phyloP scores from a whole-genome alignment of 2,888 invertebrate species.

The Tiphia femorata region DNA sequence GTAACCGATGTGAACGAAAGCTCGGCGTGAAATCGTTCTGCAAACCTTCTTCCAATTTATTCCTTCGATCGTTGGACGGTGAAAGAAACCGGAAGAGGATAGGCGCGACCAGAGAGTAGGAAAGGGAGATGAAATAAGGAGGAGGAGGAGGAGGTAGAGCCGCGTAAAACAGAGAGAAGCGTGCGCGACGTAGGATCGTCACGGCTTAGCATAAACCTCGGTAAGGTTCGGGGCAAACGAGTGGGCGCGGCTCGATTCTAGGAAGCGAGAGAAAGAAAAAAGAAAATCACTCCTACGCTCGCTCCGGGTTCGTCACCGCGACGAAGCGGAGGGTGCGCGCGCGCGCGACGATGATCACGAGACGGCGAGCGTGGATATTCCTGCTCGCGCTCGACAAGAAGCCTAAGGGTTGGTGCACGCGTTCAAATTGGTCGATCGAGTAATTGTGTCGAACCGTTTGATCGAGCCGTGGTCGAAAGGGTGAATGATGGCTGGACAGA shows the following conservation, averaged over 20 bases:
- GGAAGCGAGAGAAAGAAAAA: constrained; percentile 10
- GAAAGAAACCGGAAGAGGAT: background rate
- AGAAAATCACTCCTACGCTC: constrained; percentile 45
- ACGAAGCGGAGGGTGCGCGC: constrained; percentile 13
- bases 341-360: too few species aligned
- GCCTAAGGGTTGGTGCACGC: too few species aligned
- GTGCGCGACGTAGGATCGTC: constrained; percentile 6
- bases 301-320: constrained; percentile 20
- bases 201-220: constrained; percentile 20
- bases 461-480: too few species aligned
- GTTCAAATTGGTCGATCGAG: too few species aligned
- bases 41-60: background rate
- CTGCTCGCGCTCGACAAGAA: too few species aligned
- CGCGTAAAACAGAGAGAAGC: background rate
- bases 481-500: too few species aligned
- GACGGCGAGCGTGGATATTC: too few species aligned
- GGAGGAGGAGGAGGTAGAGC: constrained; percentile 1
- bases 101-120: background rate
- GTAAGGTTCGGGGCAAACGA: constrained; percentile 54
- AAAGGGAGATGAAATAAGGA: background rate
- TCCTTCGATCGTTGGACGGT: background rate
- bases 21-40: background rate
- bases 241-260: constrained; percentile 53
- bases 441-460: too few species aligned
- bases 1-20: background rate